Conservation (phyloP, 2,113 vertebrate genomes). For the Ailuropoda melanoleuca region DNA sequence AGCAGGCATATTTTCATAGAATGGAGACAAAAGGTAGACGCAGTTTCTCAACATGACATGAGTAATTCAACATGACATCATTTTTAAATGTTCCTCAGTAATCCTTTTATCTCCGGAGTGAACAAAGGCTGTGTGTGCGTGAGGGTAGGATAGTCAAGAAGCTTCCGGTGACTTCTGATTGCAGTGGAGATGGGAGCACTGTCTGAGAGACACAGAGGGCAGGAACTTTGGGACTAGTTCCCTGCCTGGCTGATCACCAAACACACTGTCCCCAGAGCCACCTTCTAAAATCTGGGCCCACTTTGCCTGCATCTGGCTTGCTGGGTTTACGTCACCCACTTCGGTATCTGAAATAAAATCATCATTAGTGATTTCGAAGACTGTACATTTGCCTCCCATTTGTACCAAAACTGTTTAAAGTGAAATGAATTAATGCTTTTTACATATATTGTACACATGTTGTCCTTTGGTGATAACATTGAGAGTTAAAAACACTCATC, state of each 20-base stretch:
- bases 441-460: background rate
- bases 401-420: background rate
- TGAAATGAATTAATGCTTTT: background rate
- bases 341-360: background rate
- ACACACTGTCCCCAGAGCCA: background rate
- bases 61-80: background rate
- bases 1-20: slow-evolving; percentile 23
- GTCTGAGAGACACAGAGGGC: background rate
- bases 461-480: background rate
- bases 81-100: background rate
- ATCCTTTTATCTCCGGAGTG: background rate
- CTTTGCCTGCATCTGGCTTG: background rate
- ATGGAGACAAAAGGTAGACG: background rate
- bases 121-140: background rate
- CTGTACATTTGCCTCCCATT: background rate
- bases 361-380: background rate
- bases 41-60: background rate
- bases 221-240: background rate
- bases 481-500: background rate
- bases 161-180: background rate
- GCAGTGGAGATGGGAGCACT: too few relatives aligned
- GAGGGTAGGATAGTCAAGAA: background rate
- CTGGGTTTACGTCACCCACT: background rate
- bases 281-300: background rate
- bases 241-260: background rate